These are phyloP conservation scores for Sminthurides aquaticus DNA, from an alignment of 2,888 invertebrate species.

Conservation along the genomic window DNA sequence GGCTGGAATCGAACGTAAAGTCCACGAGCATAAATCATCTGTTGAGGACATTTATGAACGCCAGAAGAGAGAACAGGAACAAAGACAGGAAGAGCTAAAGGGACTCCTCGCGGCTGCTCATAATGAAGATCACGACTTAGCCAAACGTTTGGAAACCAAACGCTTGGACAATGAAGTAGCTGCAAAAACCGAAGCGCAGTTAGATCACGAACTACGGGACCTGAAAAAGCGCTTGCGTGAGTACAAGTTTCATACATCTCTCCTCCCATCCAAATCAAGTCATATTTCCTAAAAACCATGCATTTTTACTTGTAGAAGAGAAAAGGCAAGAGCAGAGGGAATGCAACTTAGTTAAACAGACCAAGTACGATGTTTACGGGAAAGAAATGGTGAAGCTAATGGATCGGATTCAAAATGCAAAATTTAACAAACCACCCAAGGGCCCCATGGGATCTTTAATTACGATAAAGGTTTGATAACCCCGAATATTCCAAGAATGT, in stretches of 20 bases:
- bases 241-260: no score
- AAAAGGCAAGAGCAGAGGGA: constrained; percentile 8
- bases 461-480: constrained; percentile 27
- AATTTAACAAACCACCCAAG: constrained; percentile 28
- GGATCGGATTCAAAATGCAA: constrained; percentile 23
- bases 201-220: neutral
- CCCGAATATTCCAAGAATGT: neutral
- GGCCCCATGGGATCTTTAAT: constrained; percentile 37
- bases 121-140: neutral
- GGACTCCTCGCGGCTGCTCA: neutral
- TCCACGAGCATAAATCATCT: neutral
- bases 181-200: neutral
- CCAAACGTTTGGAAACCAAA: neutral
- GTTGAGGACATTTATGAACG: neutral
- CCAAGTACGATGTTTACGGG: constrained; percentile 32
- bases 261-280: no score
- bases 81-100: neutral
- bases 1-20: neutral
- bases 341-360: constrained; percentile 9
- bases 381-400: constrained; percentile 29
- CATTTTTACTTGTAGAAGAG: constrained; percentile 10
- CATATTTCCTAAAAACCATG: no score
- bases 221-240: neutral
- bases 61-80: neutral
- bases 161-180: neutral